Percentiles rank a stretch among this genome's conserved stretches.
Conservation (phyloP, 2,888 invertebrate species). For the Campoplex nolae region DNA sequence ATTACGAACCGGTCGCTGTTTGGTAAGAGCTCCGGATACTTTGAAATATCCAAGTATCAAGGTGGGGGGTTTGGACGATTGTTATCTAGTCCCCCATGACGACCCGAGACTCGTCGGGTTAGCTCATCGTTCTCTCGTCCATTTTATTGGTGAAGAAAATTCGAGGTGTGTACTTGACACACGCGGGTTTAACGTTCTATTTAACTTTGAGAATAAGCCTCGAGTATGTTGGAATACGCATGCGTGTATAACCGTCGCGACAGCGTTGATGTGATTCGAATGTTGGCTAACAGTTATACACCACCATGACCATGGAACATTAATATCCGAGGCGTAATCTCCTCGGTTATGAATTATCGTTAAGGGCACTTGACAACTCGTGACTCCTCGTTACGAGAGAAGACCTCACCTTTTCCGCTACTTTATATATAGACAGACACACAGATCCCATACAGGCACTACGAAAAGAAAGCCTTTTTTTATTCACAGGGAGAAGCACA, state of each 20-base stretch:
- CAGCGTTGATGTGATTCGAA: conserved; percentile 34
- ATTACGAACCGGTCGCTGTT: conserved; percentile 53
- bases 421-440: not conserved
- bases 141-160: conserved; percentile 6
- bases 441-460: not conserved
- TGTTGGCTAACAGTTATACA: conserved; percentile 41
- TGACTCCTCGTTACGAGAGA: conserved; percentile 68
- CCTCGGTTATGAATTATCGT: conserved; percentile 69
- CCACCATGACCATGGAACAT: conserved; percentile 51
- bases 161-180: not conserved
- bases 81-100: conserved; percentile 72
- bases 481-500: conserved; percentile 29
- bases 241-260: not conserved
- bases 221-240: not conserved
- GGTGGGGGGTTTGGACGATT: conserved; percentile 72
- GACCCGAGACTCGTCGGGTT: conserved; percentile 55
- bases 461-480: not conserved
- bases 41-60: conserved; percentile 63
- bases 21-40: conserved; percentile 63
- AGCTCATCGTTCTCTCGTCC: conserved; percentile 10
- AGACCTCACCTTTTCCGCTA: conserved; percentile 10
- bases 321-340: conserved; percentile 67
- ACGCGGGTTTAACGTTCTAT: conserved; percentile 4
- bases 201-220: not conserved
- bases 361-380: conserved; percentile 69